A percentile compares a stretch with the other conserved stretches of the same genome.
Evolutionary conservation across 2,797 vertebrate species (phyloP).

Genomic region (Gymnoscopelus braueri): DNA sequence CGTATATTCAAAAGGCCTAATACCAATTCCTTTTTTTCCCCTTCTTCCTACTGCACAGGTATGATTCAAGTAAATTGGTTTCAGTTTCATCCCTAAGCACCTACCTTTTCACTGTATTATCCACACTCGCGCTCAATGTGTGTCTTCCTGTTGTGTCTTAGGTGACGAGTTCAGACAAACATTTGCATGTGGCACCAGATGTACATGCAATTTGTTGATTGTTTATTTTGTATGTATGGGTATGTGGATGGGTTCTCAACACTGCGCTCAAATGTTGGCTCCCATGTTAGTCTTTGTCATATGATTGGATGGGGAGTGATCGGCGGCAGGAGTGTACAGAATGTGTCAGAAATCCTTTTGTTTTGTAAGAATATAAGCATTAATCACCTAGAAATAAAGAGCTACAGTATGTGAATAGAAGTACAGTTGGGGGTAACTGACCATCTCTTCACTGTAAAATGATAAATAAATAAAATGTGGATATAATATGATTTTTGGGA

Average conservation of each 20-base stretch:
- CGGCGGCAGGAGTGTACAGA: slow-evolving; percentile 65
- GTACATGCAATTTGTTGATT: slow-evolving; percentile 75
- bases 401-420: slow-evolving; percentile 80
- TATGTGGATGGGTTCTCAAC: slow-evolving; percentile 76
- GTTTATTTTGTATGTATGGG: slow-evolving; percentile 57
- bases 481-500: slow-evolving; percentile 63
- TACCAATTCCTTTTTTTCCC: slow-evolving; percentile 59
- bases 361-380: slow-evolving; percentile 81
- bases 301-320: slow-evolving; percentile 59
- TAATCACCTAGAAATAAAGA: slow-evolving; percentile 80
- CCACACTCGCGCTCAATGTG: slow-evolving; percentile 68
- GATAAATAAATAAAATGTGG: slow-evolving; percentile 59
- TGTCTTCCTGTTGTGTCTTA: slow-evolving; percentile 72
- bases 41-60: slow-evolving; percentile 30
- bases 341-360: slow-evolving; percentile 67
- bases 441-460: slow-evolving; percentile 84
- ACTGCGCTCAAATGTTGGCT: slow-evolving; percentile 81
- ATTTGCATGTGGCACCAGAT: slow-evolving; percentile 69
- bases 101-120: slow-evolving; percentile 66
- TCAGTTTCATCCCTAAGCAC: slow-evolving; percentile 55
- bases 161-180: slow-evolving; percentile 70
- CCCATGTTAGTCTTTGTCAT: slow-evolving; percentile 70
- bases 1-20: slow-evolving; percentile 39
- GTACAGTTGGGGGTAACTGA: slow-evolving; percentile 71
- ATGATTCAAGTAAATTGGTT: slow-evolving; percentile 46